phyloP scores from a whole-genome alignment of 2,113 vertebrate genomes.

The Ascaphus truei region DNA sequence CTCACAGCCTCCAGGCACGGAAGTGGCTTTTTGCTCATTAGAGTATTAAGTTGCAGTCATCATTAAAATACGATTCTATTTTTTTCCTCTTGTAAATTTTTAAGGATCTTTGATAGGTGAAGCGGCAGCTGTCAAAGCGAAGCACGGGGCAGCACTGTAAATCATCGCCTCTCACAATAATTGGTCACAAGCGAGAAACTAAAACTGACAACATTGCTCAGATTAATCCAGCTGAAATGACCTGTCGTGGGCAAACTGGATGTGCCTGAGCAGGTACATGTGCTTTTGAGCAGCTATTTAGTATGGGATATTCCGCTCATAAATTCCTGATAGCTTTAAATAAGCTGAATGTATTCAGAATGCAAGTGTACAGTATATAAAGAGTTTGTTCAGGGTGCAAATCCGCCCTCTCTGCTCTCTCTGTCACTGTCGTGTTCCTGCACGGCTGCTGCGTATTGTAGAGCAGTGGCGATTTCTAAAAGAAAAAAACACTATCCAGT shows the following conservation, averaged over 20 bases:
- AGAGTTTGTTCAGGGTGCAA: no score
- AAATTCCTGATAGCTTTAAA: neutral
- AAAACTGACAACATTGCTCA: slow-evolving; percentile 18
- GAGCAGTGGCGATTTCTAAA: no score
- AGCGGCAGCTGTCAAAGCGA: slow-evolving; percentile 21
- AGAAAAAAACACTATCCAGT: no score
- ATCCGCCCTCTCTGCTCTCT: no score
- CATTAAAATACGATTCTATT: neutral
- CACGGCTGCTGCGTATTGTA: no score
- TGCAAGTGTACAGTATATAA: no score
- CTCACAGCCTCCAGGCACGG: neutral
- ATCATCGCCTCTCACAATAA: neutral
- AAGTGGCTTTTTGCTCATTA: neutral
- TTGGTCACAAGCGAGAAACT: slow-evolving; percentile 5
- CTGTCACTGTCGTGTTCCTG: no score
- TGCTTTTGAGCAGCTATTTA: neutral
- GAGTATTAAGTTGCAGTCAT: neutral
- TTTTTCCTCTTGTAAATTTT: neutral
- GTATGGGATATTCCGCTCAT: neutral
- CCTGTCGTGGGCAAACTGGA: slow-evolving; percentile 16
- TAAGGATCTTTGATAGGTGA: neutral
- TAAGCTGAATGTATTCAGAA: neutral
- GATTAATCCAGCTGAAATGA: slow-evolving; percentile 23
- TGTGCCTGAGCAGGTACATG: slow-evolving; percentile 13
- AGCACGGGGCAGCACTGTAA: neutral